Percentiles rank a stretch among this genome's conserved stretches.
Conservation (phyloP, 2,888 invertebrate species). For the Stenichneumon culpator region DNA sequence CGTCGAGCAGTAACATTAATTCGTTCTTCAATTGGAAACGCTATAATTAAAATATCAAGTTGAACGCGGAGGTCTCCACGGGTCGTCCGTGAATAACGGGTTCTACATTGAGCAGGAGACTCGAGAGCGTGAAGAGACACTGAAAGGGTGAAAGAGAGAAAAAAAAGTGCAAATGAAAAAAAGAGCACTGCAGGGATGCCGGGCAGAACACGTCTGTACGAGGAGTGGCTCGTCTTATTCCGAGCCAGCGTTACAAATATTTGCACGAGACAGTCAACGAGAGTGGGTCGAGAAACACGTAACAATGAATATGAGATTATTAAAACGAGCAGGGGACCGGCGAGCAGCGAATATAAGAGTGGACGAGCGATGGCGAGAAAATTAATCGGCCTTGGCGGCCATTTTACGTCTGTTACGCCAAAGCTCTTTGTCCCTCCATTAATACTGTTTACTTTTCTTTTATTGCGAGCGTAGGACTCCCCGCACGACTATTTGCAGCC, state of each 20-base stretch:
- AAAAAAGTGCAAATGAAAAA: slow-evolving; percentile 1
- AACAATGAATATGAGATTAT: slow-evolving; percentile 67
- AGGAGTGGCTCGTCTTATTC: slow-evolving; percentile 9
- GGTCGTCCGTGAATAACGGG: slow-evolving; percentile 61
- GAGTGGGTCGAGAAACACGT: slow-evolving; percentile 54
- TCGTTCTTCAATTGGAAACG: slow-evolving; percentile 14
- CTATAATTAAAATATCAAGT: slow-evolving; percentile 63
- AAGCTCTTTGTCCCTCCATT: slow-evolving; percentile 25
- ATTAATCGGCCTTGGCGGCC: neutral
- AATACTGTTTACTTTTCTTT: slow-evolving; percentile 77
- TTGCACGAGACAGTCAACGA: slow-evolving; percentile 57
- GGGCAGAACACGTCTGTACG: slow-evolving; percentile 7
- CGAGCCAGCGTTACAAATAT: slow-evolving; percentile 59
- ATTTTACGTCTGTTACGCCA: slow-evolving; percentile 1
- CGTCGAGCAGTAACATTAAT: neutral
- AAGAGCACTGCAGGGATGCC: slow-evolving; percentile 12
- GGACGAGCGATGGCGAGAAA: neutral
- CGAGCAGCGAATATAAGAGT: neutral
- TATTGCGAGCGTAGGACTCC: slow-evolving; percentile 68
- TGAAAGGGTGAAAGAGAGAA: slow-evolving; percentile 34
- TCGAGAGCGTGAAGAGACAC: slow-evolving; percentile 53
- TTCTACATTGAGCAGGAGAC: slow-evolving; percentile 23
- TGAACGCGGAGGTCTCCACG: slow-evolving; percentile 56
- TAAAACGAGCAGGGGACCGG: slow-evolving; percentile 44
- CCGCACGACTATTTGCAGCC: slow-evolving; percentile 58